phyloP scores from a whole-genome alignment of 2,888 invertebrate species.

The Antheraea assamensis region DNA sequence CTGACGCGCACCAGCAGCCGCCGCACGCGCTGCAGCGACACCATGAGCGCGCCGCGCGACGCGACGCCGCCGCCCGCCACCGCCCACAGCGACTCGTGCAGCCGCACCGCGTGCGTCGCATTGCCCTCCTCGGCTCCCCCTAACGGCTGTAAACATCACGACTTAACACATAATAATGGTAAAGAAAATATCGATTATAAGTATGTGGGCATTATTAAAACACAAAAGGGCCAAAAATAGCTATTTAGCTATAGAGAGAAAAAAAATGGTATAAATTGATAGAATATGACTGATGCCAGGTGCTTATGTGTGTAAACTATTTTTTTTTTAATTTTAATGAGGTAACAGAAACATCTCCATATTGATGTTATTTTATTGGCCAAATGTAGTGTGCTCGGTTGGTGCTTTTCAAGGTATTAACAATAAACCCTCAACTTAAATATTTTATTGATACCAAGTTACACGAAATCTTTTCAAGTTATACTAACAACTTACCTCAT shows the following conservation, averaged over 20 bases:
- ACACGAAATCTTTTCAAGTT: neutral
- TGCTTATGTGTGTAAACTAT: no score
- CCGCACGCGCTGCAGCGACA: slow-evolving; percentile 94
- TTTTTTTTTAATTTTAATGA: no score
- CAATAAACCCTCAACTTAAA: no score
- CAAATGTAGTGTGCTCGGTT: no score
- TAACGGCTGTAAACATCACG: neutral
- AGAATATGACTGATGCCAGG: no score
- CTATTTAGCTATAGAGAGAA: neutral
- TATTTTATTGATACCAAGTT: no score
- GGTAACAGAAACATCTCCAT: no score
- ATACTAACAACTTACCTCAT: slow-evolving; percentile 62
- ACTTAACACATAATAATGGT: neutral
- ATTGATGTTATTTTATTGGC: no score
- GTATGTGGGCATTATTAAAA: no score
- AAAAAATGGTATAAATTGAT: neutral
- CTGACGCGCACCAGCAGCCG: slow-evolving; percentile 88
- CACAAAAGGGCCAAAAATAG: neutral
- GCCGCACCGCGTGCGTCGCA: slow-evolving; percentile 79
- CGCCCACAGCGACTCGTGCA: slow-evolving; percentile 92
- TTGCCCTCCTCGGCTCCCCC: slow-evolving; percentile 46
- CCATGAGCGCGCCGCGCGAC: slow-evolving; percentile 89
- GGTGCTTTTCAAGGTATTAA: no score
- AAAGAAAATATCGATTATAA: no score
- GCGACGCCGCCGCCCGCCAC: slow-evolving; percentile 79